These are phyloP conservation scores for Callopanchax toddi DNA, from an alignment of 2,113 vertebrate genomes.

Conservation along the genomic window DNA sequence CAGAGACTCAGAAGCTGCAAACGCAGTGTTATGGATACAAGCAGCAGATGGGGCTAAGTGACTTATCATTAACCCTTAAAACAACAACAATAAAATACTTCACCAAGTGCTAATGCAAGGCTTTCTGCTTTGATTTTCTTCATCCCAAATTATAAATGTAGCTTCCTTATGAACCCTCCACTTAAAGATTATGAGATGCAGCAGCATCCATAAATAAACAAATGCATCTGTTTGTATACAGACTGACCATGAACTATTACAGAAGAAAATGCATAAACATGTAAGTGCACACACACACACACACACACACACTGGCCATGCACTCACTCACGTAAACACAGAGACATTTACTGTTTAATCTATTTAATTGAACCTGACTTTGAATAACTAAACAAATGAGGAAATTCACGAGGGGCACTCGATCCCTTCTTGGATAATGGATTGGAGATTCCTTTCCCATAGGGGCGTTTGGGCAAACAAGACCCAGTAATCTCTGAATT, in stretches of 20 bases:
- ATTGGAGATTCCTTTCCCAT: conserved; percentile 80
- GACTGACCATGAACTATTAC: conserved; percentile 2
- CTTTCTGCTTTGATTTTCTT: too few species aligned
- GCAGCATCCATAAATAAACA: conserved; percentile 3
- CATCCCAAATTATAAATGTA: background rate
- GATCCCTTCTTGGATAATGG: conserved; percentile 79
- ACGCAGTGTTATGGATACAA: too few species aligned
- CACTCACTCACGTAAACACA: conserved; percentile 19
- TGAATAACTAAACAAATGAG: conserved; percentile 83
- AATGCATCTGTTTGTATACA: background rate
- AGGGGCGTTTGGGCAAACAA: conserved; percentile 78
- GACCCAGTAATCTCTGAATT: conserved; percentile 79
- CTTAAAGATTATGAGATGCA: background rate
- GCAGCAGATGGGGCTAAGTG: too few species aligned
- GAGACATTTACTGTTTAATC: conserved; percentile 66
- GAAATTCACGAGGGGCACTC: conserved; percentile 78
- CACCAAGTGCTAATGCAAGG: too few species aligned
- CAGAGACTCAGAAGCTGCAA: too few species aligned
- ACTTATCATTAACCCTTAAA: too few species aligned
- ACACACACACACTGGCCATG: conserved; percentile 18
- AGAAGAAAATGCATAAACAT: conserved; percentile 43
- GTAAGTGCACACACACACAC: conserved; percentile 15
- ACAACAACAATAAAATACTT: too few species aligned
- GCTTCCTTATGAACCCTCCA: too few species aligned
- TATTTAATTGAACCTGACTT: conserved; percentile 80